Conservation (phyloP, 2,797 vertebrate genomes). For the Ctenopoma multispine region DNA sequence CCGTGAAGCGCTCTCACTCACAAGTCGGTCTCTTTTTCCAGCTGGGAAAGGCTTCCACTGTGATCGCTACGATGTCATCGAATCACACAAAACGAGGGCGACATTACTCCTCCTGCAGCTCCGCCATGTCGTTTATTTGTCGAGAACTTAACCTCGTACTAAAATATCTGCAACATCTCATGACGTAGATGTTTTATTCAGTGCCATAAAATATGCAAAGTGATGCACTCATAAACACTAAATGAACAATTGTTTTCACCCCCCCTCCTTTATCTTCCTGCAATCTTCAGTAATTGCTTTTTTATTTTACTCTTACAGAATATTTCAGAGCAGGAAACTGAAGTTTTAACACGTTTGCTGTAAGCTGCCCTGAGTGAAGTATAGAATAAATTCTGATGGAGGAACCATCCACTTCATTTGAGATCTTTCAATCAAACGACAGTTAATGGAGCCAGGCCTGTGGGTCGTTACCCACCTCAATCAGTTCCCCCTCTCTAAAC, state of each 20-base stretch:
- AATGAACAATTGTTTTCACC: conserved; percentile 15
- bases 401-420: background rate
- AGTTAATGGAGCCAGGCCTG: conserved; percentile 23
- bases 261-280: conserved; percentile 21
- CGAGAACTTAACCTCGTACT: conserved; percentile 54
- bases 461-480: conserved; percentile 15
- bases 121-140: conserved; percentile 39
- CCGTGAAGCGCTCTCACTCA: conserved; percentile 14
- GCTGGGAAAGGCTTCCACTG: conserved; percentile 1
- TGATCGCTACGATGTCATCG: conserved; percentile 22
- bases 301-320: conserved; percentile 16
- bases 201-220: conserved; percentile 83
- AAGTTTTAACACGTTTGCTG: conserved; percentile 5
- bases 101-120: conserved; percentile 38
- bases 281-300: conserved; percentile 27
- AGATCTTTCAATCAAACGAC: conserved; percentile 13
- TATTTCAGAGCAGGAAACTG: conserved; percentile 15
- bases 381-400: background rate
- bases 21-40: background rate
- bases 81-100: conserved; percentile 28
- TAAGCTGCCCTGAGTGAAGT: background rate
- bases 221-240: conserved; percentile 46
- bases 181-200: conserved; percentile 52
- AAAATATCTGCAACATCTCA: conserved; percentile 55
- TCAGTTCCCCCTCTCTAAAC: conserved; percentile 14